Conservation (phyloP, 2,113 vertebrate species). For the Stegostoma tigrinum region DNA sequence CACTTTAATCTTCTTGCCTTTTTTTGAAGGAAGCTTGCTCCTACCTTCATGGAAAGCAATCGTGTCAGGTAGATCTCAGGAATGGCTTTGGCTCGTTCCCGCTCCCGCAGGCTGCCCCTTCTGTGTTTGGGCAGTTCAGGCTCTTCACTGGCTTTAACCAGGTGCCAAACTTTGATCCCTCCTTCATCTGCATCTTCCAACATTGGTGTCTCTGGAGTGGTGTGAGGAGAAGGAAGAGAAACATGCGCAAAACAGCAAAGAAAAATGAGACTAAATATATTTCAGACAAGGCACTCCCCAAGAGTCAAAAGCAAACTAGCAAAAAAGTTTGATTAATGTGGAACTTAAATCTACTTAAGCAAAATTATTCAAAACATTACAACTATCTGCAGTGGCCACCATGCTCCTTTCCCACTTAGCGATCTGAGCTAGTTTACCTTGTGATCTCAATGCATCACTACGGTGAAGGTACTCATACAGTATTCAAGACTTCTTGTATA, state of each 20-base stretch:
- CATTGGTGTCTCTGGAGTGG: constrained; percentile 83
- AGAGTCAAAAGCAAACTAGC: background rate
- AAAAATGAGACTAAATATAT: background rate
- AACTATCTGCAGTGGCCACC: background rate
- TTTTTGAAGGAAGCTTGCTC: background rate
- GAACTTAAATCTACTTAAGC: background rate
- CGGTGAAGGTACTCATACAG: background rate
- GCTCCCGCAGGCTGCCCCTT: constrained; percentile 81
- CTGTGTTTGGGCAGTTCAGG: constrained; percentile 88
- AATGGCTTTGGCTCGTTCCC: constrained; percentile 90
- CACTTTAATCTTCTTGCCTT: too few relatives aligned
- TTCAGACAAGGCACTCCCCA: background rate
- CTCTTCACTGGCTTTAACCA: constrained; percentile 93
- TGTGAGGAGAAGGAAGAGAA: background rate
- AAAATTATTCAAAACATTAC: background rate
- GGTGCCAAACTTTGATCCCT: constrained; percentile 87
- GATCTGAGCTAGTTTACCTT: background rate
- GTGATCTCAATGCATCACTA: background rate
- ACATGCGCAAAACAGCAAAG: background rate
- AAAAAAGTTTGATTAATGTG: background rate
- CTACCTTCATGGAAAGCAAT: constrained; percentile 96
- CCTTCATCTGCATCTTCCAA: constrained; percentile 97
- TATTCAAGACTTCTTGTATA: background rate
- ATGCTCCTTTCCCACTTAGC: background rate
- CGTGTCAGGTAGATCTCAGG: constrained; percentile 96